Percentiles rank a stretch among this genome's conserved stretches.
Conservation (phyloP, 2,113 vertebrate species). For the Procavia capensis region DNA sequence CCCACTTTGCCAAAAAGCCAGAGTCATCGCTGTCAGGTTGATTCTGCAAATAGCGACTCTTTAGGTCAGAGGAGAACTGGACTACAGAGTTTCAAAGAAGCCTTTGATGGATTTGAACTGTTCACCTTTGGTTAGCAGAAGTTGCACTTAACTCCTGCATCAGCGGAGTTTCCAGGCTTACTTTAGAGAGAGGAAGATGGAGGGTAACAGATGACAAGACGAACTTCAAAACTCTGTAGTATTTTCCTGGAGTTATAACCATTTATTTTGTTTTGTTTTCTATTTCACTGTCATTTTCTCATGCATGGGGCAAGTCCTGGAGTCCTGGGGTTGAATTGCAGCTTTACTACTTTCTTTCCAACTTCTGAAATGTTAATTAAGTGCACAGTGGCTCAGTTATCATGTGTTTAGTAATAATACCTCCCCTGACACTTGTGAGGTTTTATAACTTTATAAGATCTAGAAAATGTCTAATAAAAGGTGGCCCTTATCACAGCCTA, state of each 20-base stretch:
- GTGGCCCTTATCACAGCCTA: not conserved
- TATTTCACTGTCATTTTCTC: not conserved
- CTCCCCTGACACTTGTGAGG: not conserved
- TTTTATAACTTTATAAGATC: not conserved
- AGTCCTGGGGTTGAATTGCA: not conserved
- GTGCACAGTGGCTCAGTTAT: not conserved
- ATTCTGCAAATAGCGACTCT: too few relatives aligned
- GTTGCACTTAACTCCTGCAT: too few relatives aligned
- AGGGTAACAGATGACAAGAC: not conserved
- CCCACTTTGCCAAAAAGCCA: too few relatives aligned
- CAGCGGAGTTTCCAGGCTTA: too few relatives aligned
- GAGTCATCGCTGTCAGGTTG: too few relatives aligned
- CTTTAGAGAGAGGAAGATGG: not conserved
- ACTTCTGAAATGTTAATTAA: not conserved
- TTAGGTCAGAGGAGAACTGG: too few relatives aligned
- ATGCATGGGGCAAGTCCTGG: not conserved
- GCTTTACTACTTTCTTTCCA: not conserved
- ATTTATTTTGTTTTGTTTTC: not conserved
- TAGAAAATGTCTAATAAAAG: not conserved
- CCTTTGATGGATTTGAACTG: too few relatives aligned
- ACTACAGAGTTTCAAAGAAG: too few relatives aligned
- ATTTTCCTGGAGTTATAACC: not conserved
- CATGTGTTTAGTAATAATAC: not conserved
- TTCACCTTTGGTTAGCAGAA: too few relatives aligned
- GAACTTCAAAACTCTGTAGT: not conserved